Conservation (phyloP, 2,888 invertebrate genomes). For the Sminthurinus aureus region DNA sequence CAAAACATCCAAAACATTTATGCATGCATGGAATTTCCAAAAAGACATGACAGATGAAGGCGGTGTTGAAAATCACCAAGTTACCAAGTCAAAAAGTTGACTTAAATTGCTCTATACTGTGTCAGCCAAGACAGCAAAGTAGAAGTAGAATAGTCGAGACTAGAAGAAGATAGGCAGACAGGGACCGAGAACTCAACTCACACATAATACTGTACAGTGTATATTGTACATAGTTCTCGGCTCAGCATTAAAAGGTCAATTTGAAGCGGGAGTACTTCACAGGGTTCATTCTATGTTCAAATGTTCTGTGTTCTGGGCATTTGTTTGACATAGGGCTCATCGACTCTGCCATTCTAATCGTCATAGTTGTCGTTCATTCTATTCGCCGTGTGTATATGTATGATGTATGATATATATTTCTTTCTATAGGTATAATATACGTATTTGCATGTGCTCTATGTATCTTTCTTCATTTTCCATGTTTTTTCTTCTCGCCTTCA, state of each 20-base stretch:
- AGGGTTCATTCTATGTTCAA: constrained; percentile 4
- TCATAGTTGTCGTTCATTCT: constrained; percentile 37
- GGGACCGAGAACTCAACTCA: background rate
- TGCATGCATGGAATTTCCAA: background rate
- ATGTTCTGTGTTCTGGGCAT: constrained; percentile 29
- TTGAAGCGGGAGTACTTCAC: constrained; percentile 34
- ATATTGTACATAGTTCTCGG: too few species aligned
- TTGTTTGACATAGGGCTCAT: constrained; percentile 47
- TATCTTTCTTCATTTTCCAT: background rate
- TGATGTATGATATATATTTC: too few species aligned
- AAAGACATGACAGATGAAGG: constrained; percentile 43
- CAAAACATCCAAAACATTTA: background rate
- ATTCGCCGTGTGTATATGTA: background rate
- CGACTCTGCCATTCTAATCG: constrained; percentile 41
- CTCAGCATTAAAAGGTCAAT: constrained; percentile 34
- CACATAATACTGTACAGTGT: too few species aligned
- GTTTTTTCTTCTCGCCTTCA: background rate
- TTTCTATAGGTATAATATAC: background rate
- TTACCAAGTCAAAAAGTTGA: constrained; percentile 33
- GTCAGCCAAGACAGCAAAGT: background rate
- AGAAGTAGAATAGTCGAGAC: background rate
- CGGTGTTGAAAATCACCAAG: constrained; percentile 43
- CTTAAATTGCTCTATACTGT: background rate
- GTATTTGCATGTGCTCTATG: background rate
- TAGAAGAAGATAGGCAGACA: background rate